These are phyloP conservation scores for Novumbra hubbsi DNA, from an alignment of 2,797 vertebrate genomes.

Conservation along the genomic window DNA sequence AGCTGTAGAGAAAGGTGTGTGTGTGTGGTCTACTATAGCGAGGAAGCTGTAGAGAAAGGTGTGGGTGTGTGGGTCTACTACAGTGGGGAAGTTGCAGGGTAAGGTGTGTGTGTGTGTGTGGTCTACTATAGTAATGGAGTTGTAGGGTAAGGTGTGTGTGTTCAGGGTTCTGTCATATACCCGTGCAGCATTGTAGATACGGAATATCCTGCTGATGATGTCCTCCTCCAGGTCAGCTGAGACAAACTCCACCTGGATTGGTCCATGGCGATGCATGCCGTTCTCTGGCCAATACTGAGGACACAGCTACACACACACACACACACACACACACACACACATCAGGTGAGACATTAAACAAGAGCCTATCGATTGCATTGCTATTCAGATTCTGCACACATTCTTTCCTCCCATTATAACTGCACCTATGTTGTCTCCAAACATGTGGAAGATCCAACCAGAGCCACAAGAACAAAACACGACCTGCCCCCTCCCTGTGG, in stretches of 20 bases:
- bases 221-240: conserved; percentile 96
- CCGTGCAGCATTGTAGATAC: conserved; percentile 94
- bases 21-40: not conserved
- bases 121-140: not conserved
- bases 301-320: conserved; percentile 77
- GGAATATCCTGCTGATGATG: conserved; percentile 96
- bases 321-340: conserved; percentile 10
- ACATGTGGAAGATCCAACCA: not conserved
- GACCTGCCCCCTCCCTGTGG: not conserved
- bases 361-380: not conserved
- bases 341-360: not conserved
- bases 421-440: not conserved
- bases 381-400: not conserved
- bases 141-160: not conserved
- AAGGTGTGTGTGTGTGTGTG: not conserved
- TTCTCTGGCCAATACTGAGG: conserved; percentile 99
- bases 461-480: not conserved
- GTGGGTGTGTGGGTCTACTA: not conserved
- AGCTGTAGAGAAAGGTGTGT: not conserved
- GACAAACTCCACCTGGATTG: conserved; percentile 98
- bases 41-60: not conserved
- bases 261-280: conserved; percentile 89
- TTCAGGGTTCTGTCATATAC: conserved; percentile 58
- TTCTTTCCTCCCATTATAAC: not conserved
- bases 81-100: not conserved